Conservation (phyloP, 2,888 invertebrate genomes). For the Linyphia triangularis region DNA sequence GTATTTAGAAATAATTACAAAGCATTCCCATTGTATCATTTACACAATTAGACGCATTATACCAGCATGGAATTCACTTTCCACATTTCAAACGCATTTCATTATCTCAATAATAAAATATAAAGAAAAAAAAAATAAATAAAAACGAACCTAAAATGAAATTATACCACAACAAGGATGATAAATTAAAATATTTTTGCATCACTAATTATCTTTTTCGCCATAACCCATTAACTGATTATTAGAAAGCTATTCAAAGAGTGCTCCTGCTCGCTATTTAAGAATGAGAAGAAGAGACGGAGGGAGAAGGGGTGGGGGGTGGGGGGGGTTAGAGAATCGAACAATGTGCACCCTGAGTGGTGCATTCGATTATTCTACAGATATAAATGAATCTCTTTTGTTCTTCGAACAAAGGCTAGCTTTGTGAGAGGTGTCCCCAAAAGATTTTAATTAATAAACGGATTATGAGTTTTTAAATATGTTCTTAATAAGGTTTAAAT, state of each 20-base stretch:
- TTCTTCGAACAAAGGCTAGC: constrained; percentile 8
- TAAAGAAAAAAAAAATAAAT: not conserved
- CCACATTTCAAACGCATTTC: not conserved
- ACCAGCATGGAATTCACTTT: not conserved
- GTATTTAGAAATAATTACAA: not conserved
- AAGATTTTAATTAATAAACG: constrained; percentile 55
- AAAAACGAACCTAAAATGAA: not conserved
- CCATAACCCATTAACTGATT: constrained; percentile 44
- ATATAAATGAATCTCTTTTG: constrained; percentile 60
- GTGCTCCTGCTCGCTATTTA: constrained; percentile 14
- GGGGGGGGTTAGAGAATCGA: not conserved
- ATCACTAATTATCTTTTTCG: constrained; percentile 45
- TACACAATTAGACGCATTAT: not conserved
- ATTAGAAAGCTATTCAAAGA: constrained; percentile 22
- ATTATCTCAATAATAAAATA: not conserved
- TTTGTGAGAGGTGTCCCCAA: not conserved
- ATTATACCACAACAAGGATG: not conserved
- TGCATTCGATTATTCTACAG: constrained; percentile 38
- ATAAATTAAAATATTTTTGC: constrained; percentile 47
- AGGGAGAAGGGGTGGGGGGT: not conserved
- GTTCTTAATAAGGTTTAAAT: not conserved
- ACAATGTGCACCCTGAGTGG: constrained; percentile 33
- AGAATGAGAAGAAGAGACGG: too few species aligned
- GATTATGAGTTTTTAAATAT: constrained; percentile 40
- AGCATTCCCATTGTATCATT: not conserved